A percentile compares a stretch with the other conserved stretches of the same genome.
Conservation (phyloP, 2,113 vertebrate species). For the Oxygymnocypris stewartii region DNA sequence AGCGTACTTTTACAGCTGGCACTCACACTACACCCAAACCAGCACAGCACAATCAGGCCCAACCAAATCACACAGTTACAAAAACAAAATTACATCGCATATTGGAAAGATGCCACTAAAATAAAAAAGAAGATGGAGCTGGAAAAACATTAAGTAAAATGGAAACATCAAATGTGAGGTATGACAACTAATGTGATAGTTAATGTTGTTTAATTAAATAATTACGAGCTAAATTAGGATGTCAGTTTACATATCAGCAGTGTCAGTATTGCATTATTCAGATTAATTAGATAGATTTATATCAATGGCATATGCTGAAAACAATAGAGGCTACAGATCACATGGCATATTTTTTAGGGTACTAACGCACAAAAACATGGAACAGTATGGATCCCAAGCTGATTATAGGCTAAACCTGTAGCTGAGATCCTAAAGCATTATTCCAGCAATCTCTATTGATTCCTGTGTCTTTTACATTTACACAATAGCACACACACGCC, state of each 20-base stretch:
- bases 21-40: too few relatives aligned
- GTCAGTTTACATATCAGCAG: background rate
- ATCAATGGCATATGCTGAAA: background rate
- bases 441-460: background rate
- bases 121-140: too few relatives aligned
- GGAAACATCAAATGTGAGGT: background rate
- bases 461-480: slow-evolving; percentile 28
- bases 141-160: background rate
- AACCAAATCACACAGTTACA: too few relatives aligned
- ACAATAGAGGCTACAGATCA: background rate
- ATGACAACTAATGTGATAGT: background rate
- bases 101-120: too few relatives aligned
- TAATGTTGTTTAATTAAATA: background rate
- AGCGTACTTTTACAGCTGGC: too few relatives aligned
- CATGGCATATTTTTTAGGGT: background rate
- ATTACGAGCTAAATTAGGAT: background rate
- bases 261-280: background rate
- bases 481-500: slow-evolving; percentile 40
- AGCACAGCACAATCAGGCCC: too few relatives aligned
- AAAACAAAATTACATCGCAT: too few relatives aligned
- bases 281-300: background rate
- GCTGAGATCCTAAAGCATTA: slow-evolving; percentile 3
- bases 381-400: background rate
- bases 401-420: background rate
- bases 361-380: background rate